Evolutionary conservation across 2,888 invertebrate genomes (phyloP).

Genomic region (Ctena decussata): DNA sequence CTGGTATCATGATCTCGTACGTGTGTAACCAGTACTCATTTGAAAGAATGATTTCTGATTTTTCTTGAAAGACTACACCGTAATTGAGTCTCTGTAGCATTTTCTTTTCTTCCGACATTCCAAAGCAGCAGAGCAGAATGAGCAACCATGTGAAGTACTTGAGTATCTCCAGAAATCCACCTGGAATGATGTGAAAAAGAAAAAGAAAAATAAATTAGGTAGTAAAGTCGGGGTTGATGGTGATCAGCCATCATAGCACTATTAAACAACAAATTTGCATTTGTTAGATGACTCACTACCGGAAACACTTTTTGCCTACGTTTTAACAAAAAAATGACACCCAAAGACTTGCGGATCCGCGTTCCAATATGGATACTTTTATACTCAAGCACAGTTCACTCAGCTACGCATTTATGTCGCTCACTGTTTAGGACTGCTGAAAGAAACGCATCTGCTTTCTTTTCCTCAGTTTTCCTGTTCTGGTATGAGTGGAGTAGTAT

Average conservation of each 20-base stretch:
- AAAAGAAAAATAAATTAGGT: conserved; percentile 13
- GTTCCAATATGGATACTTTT: no score
- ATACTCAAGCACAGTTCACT: no score
- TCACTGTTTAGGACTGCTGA: no score
- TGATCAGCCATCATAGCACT: background rate
- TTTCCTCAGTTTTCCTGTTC: no score
- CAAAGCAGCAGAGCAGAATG: background rate
- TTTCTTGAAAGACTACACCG: conserved; percentile 35
- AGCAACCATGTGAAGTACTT: background rate
- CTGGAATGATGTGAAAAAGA: conserved; percentile 25
- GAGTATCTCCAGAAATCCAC: background rate
- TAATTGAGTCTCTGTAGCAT: conserved; percentile 47
- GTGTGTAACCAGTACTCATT: conserved; percentile 57
- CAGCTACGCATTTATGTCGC: no score
- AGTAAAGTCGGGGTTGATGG: conserved; percentile 12
- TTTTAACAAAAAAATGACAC: no score
- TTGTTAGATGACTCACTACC: conserved; percentile 25
- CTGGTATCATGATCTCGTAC: conserved; percentile 44
- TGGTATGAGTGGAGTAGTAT: no score
- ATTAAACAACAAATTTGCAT: conserved; percentile 4
- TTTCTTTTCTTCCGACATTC: background rate
- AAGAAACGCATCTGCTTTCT: no score
- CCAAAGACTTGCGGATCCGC: no score
- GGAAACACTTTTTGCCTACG: background rate
- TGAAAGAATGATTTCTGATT: conserved; percentile 13